Evolutionary conservation across 1,140 invertebrate species (phyloP), one percentile per base, ranked within the genome.

Genomic region (Acromyrmex echinatior): DNA sequence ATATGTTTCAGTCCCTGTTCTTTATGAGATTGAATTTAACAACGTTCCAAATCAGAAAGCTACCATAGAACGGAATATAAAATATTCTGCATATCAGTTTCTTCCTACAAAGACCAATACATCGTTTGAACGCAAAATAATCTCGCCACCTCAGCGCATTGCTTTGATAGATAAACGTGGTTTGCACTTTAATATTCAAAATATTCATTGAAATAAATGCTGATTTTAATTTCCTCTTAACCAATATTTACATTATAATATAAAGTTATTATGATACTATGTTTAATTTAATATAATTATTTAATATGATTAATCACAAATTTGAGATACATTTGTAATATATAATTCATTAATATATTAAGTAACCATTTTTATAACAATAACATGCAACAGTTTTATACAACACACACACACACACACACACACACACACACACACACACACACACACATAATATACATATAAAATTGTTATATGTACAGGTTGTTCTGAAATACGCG

Each of bases 1-100:
- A 0, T 73, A 82, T 39, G 6, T 86, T 70, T 82, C 16, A 73
- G 66, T 45, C 53, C 25, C 78, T 51, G 53, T 45, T 18, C 45
- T 82, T 21, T 51, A 39, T 2, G 35, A 71, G 16, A 25, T 45
- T 6, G 53, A 82, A 49, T 25, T 81, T 35, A 28, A 21, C 16
- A 14, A 6, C n/a, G 49, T 65, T 53, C 12, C 45, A 53, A 51
- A 74, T 35, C 12, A 12, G 28, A 86, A 62, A 6, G 7, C 31
- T 56, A 14, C 6, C 4, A 7, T 49, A 51, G 28, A 80, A 49
- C 35, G 6, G 0, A 81, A 18, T 25, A 0, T n/a, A 58, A 62
- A 31, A 31, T 74, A 74, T 62, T 62, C 68, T 9, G 5, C 25
- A 9, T 39, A 39, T 1, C 7, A 45, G 3, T 60, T 73, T 73